phyloP scores from a whole-genome alignment of 2,797 vertebrate genomes.

The Naso thynnoides region DNA sequence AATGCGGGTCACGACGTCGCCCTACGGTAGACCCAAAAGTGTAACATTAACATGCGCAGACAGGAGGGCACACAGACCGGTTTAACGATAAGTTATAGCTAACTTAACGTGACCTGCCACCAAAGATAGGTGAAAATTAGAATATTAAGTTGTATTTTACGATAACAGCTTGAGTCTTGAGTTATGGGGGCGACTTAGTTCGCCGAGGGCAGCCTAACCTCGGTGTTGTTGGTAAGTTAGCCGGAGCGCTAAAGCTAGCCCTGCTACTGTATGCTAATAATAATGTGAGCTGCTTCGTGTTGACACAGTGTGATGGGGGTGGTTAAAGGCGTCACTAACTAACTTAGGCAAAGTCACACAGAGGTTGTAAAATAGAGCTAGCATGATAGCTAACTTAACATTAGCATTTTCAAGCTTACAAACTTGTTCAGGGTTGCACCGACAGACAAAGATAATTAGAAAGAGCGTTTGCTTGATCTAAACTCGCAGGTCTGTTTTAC shows the following conservation, averaged over 20 bases:
- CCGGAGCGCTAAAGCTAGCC: conserved; percentile 43
- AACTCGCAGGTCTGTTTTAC: conserved; percentile 15
- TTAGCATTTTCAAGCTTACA: background rate
- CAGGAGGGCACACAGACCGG: background rate
- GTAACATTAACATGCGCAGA: conserved; percentile 50
- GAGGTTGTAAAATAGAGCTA: background rate
- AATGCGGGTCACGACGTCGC: conserved; percentile 45
- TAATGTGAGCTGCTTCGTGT: background rate
- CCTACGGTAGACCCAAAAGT: conserved; percentile 8
- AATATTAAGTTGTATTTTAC: rapidly evolving
- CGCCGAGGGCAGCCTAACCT: conserved; percentile 27
- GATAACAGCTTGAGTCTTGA: conserved; percentile 2
- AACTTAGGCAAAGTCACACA: background rate
- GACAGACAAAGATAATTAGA: background rate
- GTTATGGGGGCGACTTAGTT: conserved; percentile 8
- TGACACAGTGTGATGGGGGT: background rate
- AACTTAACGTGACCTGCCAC: background rate
- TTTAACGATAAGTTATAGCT: background rate
- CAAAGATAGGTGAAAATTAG: background rate
- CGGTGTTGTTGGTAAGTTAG: conserved; percentile 63
- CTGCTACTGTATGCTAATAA: conserved; percentile 1
- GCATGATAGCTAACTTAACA: too few relatives aligned
- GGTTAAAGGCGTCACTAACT: too few relatives aligned
- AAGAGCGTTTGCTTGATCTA: conserved; percentile 13
- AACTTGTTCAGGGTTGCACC: background rate